These are phyloP conservation scores for Odontothrips loti DNA, from an alignment of 2,888 invertebrate species.

Conservation along the genomic window DNA sequence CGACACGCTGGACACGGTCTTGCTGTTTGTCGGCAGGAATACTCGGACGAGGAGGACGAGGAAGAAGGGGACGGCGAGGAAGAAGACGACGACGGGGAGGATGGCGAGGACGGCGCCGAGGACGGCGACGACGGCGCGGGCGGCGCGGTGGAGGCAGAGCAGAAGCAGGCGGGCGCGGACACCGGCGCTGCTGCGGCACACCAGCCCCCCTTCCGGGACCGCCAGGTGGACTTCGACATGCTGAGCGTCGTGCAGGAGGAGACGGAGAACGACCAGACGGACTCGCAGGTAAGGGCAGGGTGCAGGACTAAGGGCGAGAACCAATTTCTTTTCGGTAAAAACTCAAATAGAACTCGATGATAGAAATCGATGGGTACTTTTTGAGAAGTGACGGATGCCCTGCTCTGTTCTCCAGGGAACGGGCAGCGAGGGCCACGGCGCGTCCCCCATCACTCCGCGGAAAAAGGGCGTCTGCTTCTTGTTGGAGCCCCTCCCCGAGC, in stretches of 20 bases:
- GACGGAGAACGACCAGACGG: conserved; percentile 36
- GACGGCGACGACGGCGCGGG: conserved; percentile 48
- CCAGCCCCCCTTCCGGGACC: conserved; percentile 45
- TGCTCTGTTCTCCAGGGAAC: neutral
- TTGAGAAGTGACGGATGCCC: too few species aligned
- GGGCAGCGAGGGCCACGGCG: neutral
- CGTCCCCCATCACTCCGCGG: neutral
- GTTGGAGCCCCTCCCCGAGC: conserved; percentile 7
- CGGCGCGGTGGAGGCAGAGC: conserved; percentile 48
- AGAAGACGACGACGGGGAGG: conserved; percentile 41
- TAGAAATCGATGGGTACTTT: too few species aligned
- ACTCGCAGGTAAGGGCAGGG: conserved; percentile 25
- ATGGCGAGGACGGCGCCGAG: conserved; percentile 44
- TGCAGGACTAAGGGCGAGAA: neutral
- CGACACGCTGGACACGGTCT: neutral
- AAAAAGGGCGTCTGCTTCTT: conserved; percentile 15
- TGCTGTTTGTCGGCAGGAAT: conserved; percentile 37
- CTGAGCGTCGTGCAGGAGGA: conserved; percentile 40
- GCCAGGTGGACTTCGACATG: conserved; percentile 39
- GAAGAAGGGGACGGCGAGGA: conserved; percentile 39
- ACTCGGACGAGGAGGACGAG: conserved; percentile 43
- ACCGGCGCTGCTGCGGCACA: conserved; percentile 40
- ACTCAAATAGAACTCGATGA: too few species aligned
- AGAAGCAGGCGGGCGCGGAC: conserved; percentile 43
- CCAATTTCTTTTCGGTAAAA: neutral